These are phyloP conservation scores for Lytechinus variegatus DNA, from an alignment of 35 echinoderm and acorn worm genomes.

Conservation along the genomic window DNA sequence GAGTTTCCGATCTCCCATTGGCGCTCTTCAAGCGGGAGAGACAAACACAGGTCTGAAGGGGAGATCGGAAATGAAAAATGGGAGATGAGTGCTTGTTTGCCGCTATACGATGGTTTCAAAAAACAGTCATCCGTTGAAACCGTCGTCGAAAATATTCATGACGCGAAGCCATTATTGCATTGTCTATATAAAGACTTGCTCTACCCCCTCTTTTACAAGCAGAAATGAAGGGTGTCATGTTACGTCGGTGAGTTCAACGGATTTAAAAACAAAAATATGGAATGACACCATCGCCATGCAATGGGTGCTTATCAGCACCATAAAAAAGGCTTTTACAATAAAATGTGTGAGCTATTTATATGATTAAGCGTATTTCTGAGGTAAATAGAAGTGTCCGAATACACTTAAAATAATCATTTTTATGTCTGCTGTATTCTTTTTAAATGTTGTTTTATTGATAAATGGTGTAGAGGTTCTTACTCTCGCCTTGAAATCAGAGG, in stretches of 20 bases:
- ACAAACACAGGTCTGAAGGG: background rate
- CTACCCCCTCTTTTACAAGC: background rate
- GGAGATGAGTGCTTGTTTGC: conserved; percentile 1
- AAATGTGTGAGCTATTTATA: no score
- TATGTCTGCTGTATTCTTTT: no score
- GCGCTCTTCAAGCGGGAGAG: background rate
- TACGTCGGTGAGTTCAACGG: background rate
- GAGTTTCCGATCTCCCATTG: background rate
- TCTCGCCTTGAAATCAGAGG: no score
- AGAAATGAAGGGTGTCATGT: background rate
- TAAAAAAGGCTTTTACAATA: no score
- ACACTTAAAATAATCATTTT: no score
- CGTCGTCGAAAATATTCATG: background rate
- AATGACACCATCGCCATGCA: no score
- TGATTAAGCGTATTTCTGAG: no score
- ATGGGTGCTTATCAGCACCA: no score
- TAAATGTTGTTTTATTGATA: no score
- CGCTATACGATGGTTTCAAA: background rate
- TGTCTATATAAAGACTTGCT: background rate
- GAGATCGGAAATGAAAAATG: background rate
- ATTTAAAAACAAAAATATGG: background rate
- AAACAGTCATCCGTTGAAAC: background rate
- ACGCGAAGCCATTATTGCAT: background rate
- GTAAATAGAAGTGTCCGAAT: no score
- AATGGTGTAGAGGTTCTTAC: no score